Base-by-base conservation (phyloP, 2,113 vertebrate genomes). In the Dicrurus megarhynchus region DNA sequence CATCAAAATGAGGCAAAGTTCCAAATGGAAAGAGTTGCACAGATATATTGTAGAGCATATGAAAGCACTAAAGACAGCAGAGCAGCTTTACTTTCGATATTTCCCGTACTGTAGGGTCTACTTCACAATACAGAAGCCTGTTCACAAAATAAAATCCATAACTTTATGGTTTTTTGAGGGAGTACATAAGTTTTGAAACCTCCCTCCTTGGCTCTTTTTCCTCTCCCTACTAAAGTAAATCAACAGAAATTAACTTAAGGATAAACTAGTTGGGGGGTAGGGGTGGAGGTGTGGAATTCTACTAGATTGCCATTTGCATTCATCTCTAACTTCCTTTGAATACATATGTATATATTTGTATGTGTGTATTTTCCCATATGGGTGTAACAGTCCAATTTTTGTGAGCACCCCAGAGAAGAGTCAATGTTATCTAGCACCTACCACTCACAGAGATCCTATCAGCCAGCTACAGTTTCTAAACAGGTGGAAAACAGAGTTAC, bases 11-110 rank as follows among this genome's bases (percentile, higher is more conserved):
- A 89, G 87, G 68, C 50, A 87, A 53, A 8, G 26, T 33, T 97
- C 87, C 93, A 92, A 67, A 11, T 61, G 73, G 68, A 78, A 77
- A 67, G 86, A 74, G 30, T 13, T 70, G 23, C 32, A 87, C 26
- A 57, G 60, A 94, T 83, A 79, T 20, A 92, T 37, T 77, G 47
- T 24, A 32, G 50, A 61, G 20, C 57, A 85, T 35, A 79, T 55
- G 24, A 92, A 75, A 92, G 53, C 55, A 70, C 46, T 80, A 49
- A 87, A 81, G 32, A 70, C 46, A 69, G 42, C 33, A 84, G 20
- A 16, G 27, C 16, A 68, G 35, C 26, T 88, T 85, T 35, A 82
- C 10, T 79, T 60, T 19, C 50, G 30, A 18, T 18, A 35, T 49
- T 79, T 71, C 61, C 41, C 33, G 6, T 42, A 52, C 30, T 55